Evolutionary conservation across 35 echinoderm and acorn worm species (phyloP), one percentile per base, ranked within the genome.

Genomic region (Diadema setosum): DNA sequence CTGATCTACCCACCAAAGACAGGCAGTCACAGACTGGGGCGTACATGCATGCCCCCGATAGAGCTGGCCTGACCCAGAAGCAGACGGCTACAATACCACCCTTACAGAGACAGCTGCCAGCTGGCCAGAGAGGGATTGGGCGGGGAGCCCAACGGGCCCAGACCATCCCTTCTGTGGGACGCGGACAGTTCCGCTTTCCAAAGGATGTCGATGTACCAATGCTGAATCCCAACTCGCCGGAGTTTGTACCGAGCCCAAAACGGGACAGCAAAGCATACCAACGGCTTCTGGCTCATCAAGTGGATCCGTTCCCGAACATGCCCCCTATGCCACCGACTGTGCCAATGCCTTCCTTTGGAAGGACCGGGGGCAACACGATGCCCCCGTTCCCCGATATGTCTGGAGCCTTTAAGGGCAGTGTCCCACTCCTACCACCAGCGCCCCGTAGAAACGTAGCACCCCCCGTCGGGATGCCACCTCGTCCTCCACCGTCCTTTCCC

Each of bases 1-100:
- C 73, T 23, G 73, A 78, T 39, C 69, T 29, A 5, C 9, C 4
- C 14, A 78, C 33, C 73, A 78, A 41, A 36, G 36, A 78, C 40
- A 44, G 7, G n/a, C 33, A 78, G 20, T 44, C 73, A 44, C 73
- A 78, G 40, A 44, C 40, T 7, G 14, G 1, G 44, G 34, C 14
- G 44, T 21, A 44, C 35, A 78, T 33, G n/a, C 73, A 78, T 1
- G 11, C 24, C 30, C 26, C 73, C 7, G 73, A 78, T 44, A 26
- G 40, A 9, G n/a, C 18, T 24, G 37, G 5, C n/a, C 9, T 21
- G 3, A 42, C 27, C 25, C 73, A 78, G 34, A 78, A 78, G 40
- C 73, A 78, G 37, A 78, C 73, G 26, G 73, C 73, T 42, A 41
- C 73, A 78, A 78, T 78, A 26, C 44, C 73, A 20, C 73, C 73